Conservation (phyloP, 2,888 invertebrate species). For the Cheilosia vulpina region DNA sequence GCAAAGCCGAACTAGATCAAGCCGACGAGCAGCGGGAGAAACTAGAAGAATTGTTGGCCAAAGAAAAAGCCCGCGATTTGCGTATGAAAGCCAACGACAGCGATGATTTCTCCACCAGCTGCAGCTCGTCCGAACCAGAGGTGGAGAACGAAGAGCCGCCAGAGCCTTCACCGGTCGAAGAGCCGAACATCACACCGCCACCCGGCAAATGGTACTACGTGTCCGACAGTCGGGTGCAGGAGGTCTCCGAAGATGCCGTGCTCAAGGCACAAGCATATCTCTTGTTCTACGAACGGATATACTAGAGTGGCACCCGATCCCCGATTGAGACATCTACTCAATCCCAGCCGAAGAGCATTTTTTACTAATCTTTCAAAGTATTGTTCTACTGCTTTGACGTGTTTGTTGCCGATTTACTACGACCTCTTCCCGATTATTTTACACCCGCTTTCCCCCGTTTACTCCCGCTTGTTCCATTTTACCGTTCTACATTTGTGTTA, state of each 20-base stretch:
- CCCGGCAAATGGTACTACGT: constrained; percentile 96
- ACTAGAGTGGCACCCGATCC: constrained; percentile 84
- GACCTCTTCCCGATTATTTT: constrained; percentile 4
- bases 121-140: constrained; percentile 84
- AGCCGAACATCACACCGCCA: constrained; percentile 83
- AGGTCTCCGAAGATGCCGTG: constrained; percentile 91
- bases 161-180: constrained; percentile 77
- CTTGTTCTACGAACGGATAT: constrained; percentile 97
- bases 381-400: constrained; percentile 45
- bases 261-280: constrained; percentile 95
- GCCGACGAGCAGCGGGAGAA: constrained; percentile 84
- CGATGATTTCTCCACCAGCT: constrained; percentile 86
- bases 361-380: constrained; percentile 49
- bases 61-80: constrained; percentile 81
- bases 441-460: neutral
- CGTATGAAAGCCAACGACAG: constrained; percentile 82
- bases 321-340: constrained; percentile 29
- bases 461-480: constrained; percentile 7
- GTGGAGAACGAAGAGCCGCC: constrained; percentile 66
- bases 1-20: constrained; percentile 85
- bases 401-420: constrained; percentile 28
- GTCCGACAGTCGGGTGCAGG: constrained; percentile 94
- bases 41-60: constrained; percentile 82
- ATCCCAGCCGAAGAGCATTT: constrained; percentile 58
- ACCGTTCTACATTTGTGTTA: constrained; percentile 45